Base-by-base conservation (phyloP, 1,140 invertebrate species). In the Drosophila lacteicornis region DNA sequence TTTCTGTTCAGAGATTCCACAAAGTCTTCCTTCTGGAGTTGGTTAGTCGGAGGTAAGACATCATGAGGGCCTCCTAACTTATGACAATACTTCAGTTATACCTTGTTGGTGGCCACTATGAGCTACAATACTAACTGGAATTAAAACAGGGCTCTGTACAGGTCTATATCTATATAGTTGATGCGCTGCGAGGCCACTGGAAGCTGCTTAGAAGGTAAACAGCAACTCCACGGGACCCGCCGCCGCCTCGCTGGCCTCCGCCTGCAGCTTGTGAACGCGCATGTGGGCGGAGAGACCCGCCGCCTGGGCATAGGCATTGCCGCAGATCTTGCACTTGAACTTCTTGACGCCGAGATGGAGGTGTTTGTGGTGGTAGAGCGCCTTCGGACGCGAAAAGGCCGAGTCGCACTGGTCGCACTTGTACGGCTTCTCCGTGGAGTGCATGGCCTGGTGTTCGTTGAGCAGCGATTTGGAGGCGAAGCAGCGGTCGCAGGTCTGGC, bases 301-400 rank as follows among this genome's bases (percentile, higher is more conserved):
- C 40, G 83, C 81, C 70, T 92, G 91, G 40, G 91, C 91, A 60
- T 91, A 92, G 0, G 91, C 79, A 51, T 92, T 91, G 11, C 84
- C 94, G 17, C 91, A 92, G 27, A 92, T 65, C 45, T 97, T 97
- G 75, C 97, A 98, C 7, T 94, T 92, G 87, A 96, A 97, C 2
- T 97, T 97, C 80, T 97, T 97, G 80, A 97, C 95, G 4, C 96
- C 97, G 19, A 96, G 96, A 86, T 97, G 97, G 80, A 97, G 96
- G 6, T 96, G 93, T 65, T 95, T 94, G 79, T 98, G 97, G 75
- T 97, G 97, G 91, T 97, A 97, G 79, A 96, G 96, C 79, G 97
- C 96, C 91, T 97, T 97, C 1, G 96, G 96, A 80, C 97, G 97
- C 4, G 97, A 96, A 93, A 98, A 97, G 0, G 95, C 95, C 2